phyloP scores from a whole-genome alignment of 2,113 vertebrate genomes.

The Euleptes europaea region DNA sequence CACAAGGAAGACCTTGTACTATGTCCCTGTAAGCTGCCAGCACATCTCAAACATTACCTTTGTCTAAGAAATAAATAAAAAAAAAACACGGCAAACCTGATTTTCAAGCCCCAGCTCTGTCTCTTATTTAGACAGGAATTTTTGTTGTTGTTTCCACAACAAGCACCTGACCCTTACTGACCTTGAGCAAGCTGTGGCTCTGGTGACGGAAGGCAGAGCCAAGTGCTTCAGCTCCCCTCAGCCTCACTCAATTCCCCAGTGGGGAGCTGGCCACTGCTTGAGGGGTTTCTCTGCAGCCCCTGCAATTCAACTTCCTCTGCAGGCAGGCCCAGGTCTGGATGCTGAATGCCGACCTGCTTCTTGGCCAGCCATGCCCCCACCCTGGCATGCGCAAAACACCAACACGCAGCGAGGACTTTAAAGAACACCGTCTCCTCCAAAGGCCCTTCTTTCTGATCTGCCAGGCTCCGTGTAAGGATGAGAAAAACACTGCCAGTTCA shows the following conservation, averaged over 20 bases:
- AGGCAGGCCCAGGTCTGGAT: neutral
- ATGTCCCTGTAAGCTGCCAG: neutral
- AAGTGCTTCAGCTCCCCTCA: neutral
- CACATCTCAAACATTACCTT: neutral
- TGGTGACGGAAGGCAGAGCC: neutral
- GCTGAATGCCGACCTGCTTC: no score
- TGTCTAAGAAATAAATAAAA: neutral
- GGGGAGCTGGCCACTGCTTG: neutral
- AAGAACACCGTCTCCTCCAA: neutral
- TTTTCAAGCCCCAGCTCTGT: neutral
- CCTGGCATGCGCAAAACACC: no score
- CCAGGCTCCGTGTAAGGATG: neutral
- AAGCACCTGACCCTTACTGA: neutral
- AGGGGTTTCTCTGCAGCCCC: neutral
- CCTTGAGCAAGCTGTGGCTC: no score
- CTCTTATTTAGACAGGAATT: conserved; percentile 1
- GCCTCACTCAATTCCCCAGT: neutral
- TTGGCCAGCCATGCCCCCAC: no score
- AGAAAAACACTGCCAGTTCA: neutral
- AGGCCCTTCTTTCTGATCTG: neutral
- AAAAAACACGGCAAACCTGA: neutral
- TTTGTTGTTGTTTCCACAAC: neutral
- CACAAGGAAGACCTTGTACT: neutral
- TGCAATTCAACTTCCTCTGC: neutral
- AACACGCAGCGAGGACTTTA: neutral